Evolutionary conservation across 1,140 invertebrate genomes (phyloP).

Genomic region (Habropoda laboriosa): DNA sequence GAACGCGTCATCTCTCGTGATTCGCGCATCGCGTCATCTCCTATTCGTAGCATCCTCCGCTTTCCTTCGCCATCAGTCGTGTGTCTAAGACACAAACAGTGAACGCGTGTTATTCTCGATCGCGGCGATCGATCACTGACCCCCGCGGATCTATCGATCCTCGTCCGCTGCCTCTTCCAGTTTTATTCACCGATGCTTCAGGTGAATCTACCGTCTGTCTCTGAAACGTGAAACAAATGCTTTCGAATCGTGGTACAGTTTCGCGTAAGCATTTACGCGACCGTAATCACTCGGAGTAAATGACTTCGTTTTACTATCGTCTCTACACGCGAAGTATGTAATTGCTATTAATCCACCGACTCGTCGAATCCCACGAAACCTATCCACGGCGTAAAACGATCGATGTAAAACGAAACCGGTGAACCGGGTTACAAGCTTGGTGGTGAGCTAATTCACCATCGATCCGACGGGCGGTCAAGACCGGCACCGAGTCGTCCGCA

Average conservation of each 20-base stretch:
- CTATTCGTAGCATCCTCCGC: conserved; percentile 7
- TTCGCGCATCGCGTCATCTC: conserved; percentile 24
- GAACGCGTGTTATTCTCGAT: conserved; percentile 8
- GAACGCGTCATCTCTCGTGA: not conserved
- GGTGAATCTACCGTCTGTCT: not conserved
- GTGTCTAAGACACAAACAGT: not conserved
- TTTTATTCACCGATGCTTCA: not conserved
- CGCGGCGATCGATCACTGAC: not conserved
- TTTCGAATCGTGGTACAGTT: too few species aligned
- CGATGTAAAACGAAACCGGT: not conserved
- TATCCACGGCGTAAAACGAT: not conserved
- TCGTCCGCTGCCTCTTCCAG: not conserved
- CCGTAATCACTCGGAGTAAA: not conserved
- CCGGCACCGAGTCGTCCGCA: not conserved
- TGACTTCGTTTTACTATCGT: too few species aligned
- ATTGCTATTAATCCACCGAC: not conserved
- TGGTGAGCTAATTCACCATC: conserved; percentile 2
- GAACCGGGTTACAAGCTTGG: not conserved
- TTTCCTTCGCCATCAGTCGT: not conserved
- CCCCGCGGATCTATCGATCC: not conserved
- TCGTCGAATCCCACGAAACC: not conserved
- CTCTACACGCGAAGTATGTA: not conserved
- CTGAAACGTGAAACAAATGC: not conserved
- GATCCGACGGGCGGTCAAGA: not conserved
- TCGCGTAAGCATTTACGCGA: not conserved